Conservation (phyloP, 53 echinoderm and acorn worm species). For the Holothuria scabra region DNA sequence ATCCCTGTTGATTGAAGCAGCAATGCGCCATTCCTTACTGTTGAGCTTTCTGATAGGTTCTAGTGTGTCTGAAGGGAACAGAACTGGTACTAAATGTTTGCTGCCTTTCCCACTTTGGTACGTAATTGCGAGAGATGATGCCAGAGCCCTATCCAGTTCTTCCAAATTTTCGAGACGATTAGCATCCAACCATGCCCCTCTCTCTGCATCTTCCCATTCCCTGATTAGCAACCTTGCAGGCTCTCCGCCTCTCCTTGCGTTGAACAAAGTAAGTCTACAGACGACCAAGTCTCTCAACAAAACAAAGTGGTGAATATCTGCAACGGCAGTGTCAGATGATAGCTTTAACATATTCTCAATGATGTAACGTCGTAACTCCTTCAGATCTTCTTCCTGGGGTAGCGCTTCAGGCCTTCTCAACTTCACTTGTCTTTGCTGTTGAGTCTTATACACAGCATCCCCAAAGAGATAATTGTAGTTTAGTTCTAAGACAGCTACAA, state of each 20-base stretch:
- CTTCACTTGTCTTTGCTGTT: constrained; percentile 28
- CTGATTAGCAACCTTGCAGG: constrained; percentile 55
- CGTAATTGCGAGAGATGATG: constrained; percentile 22
- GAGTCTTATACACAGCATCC: constrained; percentile 59
- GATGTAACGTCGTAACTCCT: not conserved
- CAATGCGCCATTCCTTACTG: not conserved
- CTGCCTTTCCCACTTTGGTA: constrained; percentile 65
- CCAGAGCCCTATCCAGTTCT: constrained; percentile 42
- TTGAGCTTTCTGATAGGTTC: constrained; percentile 40
- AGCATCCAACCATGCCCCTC: constrained; percentile 57
- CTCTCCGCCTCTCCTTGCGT: constrained; percentile 71
- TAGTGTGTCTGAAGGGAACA: constrained; percentile 65
- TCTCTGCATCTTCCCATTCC: constrained; percentile 63
- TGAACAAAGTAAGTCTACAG: constrained; percentile 60
- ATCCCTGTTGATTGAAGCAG: constrained; percentile 29
- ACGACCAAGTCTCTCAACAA: constrained; percentile 53
- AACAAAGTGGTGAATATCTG: constrained; percentile 51
- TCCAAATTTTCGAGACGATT: constrained; percentile 52
- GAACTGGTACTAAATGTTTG: constrained; percentile 59
- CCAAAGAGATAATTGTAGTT: constrained; percentile 59
- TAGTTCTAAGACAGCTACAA: constrained; percentile 59
- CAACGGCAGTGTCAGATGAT: not conserved
- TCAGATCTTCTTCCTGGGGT: constrained; percentile 55
- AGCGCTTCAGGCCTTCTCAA: constrained; percentile 48
- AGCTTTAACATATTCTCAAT: not conserved